phyloP scores from a whole-genome alignment of 2,113 vertebrate genomes.

The Oncorhynchus masou region DNA sequence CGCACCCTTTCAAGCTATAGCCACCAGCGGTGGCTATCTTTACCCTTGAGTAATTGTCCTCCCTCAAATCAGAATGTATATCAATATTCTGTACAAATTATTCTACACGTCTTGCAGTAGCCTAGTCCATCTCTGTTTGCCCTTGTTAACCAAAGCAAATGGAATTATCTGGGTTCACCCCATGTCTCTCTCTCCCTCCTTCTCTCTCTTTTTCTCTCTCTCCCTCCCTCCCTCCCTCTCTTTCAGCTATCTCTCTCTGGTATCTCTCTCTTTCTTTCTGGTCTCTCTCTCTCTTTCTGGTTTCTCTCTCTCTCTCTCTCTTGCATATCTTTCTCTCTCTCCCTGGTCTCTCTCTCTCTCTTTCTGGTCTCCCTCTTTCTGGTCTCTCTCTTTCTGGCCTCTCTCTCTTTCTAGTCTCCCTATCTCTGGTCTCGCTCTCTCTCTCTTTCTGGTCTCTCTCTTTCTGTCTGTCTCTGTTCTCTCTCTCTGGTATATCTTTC shows the following conservation, averaged over 20 bases:
- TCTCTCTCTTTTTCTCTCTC: not conserved
- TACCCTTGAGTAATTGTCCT: slow-evolving; percentile 31
- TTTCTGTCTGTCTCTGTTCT: too few relatives aligned
- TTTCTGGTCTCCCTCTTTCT: too few relatives aligned
- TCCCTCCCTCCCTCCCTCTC: not conserved
- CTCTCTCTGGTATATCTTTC: too few relatives aligned
- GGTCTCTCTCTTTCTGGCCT: rapidly evolving
- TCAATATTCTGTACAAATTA: slow-evolving; percentile 55
- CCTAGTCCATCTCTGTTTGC: slow-evolving; percentile 55
- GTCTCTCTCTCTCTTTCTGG: too few relatives aligned
- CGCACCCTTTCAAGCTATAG: slow-evolving; percentile 19
- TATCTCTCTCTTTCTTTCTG: too few relatives aligned
- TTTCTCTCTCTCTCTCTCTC: too few relatives aligned
- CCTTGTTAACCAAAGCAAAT: slow-evolving; percentile 64
- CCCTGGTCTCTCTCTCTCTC: not conserved
- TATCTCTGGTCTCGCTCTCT: too few relatives aligned
- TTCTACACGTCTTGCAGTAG: slow-evolving; percentile 52
- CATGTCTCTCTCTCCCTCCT: slow-evolving; percentile 25
- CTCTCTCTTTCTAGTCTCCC: too few relatives aligned
- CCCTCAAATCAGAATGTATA: slow-evolving; percentile 57
- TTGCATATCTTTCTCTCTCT: too few relatives aligned
- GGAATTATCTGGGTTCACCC: slow-evolving; percentile 50
- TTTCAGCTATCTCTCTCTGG: too few relatives aligned
- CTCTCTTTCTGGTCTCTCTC: too few relatives aligned
- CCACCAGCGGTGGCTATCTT: slow-evolving; percentile 21